Evolutionary conservation across 2,113 vertebrate species (phyloP).

Genomic region (Mastomys coucha): DNA sequence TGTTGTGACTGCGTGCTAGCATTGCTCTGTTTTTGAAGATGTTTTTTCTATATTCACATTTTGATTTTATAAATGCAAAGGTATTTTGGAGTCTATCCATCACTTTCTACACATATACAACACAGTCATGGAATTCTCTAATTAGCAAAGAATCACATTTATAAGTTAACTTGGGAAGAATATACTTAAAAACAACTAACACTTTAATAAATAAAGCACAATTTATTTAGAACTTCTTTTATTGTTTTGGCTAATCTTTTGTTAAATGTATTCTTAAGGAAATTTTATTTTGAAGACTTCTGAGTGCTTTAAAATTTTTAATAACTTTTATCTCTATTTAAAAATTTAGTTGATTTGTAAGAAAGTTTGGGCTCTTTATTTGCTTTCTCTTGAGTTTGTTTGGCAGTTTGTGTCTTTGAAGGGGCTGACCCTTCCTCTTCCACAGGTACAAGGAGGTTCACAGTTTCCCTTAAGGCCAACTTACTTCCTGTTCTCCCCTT

Average conservation of each 20-base stretch:
- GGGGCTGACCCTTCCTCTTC: not conserved
- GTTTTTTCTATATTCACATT: not conserved
- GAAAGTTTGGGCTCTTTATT: not conserved
- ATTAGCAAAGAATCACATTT: not conserved
- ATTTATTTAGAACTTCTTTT: not conserved
- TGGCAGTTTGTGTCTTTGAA: slow-evolving; percentile 1
- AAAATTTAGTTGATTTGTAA: not conserved
- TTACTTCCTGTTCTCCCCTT: not conserved
- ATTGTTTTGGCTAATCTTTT: not conserved
- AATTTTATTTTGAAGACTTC: not conserved
- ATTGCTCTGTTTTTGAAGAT: not conserved
- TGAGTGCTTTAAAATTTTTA: not conserved
- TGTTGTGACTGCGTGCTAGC: not conserved
- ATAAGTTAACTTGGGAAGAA: not conserved
- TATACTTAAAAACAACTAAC: not conserved
- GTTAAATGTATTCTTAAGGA: slow-evolving; percentile 6
- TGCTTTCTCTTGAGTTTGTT: not conserved
- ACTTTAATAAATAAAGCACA: slow-evolving; percentile 15
- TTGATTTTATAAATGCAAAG: slow-evolving; percentile 13
- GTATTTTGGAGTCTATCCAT: not conserved
- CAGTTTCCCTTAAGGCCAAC: not conserved
- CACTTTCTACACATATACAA: not conserved
- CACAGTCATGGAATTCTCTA: not conserved
- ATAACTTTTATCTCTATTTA: slow-evolving; percentile 4
- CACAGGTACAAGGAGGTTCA: not conserved